phyloP scores from a whole-genome alignment of 1,140 invertebrate species.

The Drosophila fuyamai region DNA sequence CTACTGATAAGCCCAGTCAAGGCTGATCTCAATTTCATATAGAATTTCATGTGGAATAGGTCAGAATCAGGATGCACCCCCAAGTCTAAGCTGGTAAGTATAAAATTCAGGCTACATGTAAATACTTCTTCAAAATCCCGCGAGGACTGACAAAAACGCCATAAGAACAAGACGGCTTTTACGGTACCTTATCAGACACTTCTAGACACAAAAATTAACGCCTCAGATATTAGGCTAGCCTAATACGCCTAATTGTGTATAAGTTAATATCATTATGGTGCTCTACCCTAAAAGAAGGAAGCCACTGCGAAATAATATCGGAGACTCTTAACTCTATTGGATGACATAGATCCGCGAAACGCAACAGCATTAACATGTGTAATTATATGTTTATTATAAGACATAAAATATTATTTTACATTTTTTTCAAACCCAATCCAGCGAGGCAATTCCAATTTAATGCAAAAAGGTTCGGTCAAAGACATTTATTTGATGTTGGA shows the following conservation, averaged over 20 bases:
- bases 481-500: constrained; percentile 1
- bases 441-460: neutral
- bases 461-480: neutral
- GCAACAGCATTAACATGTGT: constrained; percentile 19
- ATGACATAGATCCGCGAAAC: constrained; percentile 18
- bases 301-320: constrained; percentile 43
- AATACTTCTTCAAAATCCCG: too few species aligned
- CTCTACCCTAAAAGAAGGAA: constrained; percentile 45
- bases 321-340: constrained; percentile 36
- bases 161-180: too few species aligned
- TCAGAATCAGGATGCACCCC: too few species aligned
- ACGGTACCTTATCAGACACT: too few species aligned
- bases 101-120: too few species aligned
- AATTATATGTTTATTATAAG: constrained; percentile 2
- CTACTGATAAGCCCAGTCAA: too few species aligned
- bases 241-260: constrained; percentile 30
- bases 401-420: neutral
- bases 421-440: neutral
- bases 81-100: too few species aligned
- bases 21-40: too few species aligned
- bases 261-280: constrained; percentile 42
- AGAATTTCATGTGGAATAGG: too few species aligned
- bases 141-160: too few species aligned
- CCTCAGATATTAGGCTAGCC: too few species aligned
- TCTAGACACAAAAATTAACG: too few species aligned